phyloP scores from a whole-genome alignment of 2,888 invertebrate species.

The Pristionchus fissidentatus region DNA sequence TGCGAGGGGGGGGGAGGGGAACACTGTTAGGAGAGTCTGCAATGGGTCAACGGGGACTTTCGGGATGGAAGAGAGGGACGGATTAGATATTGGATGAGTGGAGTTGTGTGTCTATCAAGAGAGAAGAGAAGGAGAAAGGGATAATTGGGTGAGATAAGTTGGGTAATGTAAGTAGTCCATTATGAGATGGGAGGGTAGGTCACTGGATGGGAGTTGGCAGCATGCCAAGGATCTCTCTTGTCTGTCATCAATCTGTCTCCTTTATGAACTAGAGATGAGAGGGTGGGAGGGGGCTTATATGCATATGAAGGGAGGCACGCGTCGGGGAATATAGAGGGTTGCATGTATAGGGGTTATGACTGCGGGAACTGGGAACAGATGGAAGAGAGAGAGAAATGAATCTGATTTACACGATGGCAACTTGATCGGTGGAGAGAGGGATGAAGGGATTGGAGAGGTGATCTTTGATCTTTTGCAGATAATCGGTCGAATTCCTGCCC shows the following conservation, averaged over 20 bases:
- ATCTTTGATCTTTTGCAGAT: conserved; percentile 9
- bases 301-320: conserved; percentile 24
- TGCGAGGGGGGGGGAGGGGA: too few species aligned
- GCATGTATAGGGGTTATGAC: not conserved
- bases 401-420: not conserved
- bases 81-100: not conserved
- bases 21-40: not conserved
- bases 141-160: not conserved
- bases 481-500: conserved; percentile 32
- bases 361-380: conserved; percentile 19
- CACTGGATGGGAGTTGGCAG: not conserved
- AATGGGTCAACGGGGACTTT: not conserved
- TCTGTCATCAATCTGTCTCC: conserved; percentile 7
- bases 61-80: not conserved
- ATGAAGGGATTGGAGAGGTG: not conserved
- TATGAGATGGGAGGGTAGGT: not conserved
- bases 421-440: not conserved
- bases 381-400: not conserved
- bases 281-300: not conserved
- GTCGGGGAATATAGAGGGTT: not conserved
- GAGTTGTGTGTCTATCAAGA: not conserved
- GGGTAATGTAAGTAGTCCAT: not conserved
- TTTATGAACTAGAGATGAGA: too few species aligned
- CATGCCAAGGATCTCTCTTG: not conserved
- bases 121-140: not conserved